Conservation (phyloP, 2,888 invertebrate genomes). For the Pterostichus madidus region DNA sequence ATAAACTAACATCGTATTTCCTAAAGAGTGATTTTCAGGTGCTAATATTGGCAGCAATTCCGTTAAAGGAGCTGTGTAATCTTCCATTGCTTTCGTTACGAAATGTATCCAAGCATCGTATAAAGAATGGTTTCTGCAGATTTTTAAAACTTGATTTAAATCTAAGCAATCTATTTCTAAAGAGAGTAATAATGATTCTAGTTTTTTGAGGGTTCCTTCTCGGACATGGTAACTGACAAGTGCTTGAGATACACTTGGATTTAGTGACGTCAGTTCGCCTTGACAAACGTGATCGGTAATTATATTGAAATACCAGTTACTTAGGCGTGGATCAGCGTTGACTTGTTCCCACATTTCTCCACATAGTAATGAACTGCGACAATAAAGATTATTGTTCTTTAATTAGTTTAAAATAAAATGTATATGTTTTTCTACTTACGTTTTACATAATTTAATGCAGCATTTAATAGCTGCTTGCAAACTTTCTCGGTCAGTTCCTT, state of each 20-base stretch:
- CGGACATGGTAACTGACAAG: conserved; percentile 85
- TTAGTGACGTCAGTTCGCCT: conserved; percentile 81
- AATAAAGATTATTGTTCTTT: conserved; percentile 68
- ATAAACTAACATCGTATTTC: conserved; percentile 91
- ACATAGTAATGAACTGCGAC: conserved; percentile 80
- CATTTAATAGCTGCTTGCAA: conserved; percentile 77
- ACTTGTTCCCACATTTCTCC: conserved; percentile 83
- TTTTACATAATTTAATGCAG: conserved; percentile 77
- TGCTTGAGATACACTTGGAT: conserved; percentile 86
- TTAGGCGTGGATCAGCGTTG: conserved; percentile 77
- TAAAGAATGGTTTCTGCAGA: conserved; percentile 80
- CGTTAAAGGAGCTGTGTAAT: conserved; percentile 87
- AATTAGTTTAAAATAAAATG: not conserved
- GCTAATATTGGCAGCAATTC: conserved; percentile 81
- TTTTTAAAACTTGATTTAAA: conserved; percentile 84
- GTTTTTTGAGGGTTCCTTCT: conserved; percentile 80
- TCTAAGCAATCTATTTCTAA: conserved; percentile 87
- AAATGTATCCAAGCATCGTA: conserved; percentile 88
- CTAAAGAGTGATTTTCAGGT: conserved; percentile 80
- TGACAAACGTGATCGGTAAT: conserved; percentile 85
- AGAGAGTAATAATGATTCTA: conserved; percentile 86
- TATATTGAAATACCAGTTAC: conserved; percentile 82
- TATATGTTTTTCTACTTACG: conserved; percentile 14
- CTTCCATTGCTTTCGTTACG: conserved; percentile 87
- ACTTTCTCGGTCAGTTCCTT: conserved; percentile 76